Base-by-base conservation (phyloP, 1,140 invertebrate species). In the Lepeophtheirus salmonis region DNA sequence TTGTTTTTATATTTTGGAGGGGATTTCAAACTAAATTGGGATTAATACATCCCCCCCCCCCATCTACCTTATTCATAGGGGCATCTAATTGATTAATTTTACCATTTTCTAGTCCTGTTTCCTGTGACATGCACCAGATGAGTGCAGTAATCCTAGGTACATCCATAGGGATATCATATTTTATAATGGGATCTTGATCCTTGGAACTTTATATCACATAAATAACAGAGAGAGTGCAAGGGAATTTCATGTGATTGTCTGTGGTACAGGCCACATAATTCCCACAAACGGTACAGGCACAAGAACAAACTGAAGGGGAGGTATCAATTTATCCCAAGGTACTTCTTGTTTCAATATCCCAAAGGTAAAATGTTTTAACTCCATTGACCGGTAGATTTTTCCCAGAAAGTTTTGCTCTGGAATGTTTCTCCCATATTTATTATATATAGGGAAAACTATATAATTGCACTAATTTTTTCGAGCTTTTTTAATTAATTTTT, bases 181-280 rank as follows among this genome's bases (percentile, higher is more conserved):
- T 75, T 53, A 79, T 70, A 62, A 82, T 79, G 0, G 79, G 79
- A 54, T 77, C 72, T 12, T 77, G 74, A 55, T 61, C 61, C 26
- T n/a, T 63, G 18, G 56, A 63, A 64, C 24, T 71, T 71, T 86
- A 54, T 4, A 63, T 64, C 18, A 71, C 64, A 67, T 78, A 77
- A 63, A 71, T 72, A 48, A 96, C 80, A 64, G 82, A 82, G 56
- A 97, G 83, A 73, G 92, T 88, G 71, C 89, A 94, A 60, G 80
- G 80, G 64, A 89, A 81, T 61, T 83, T 82, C 81, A 94, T 86
- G 59, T 86, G 82, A 69, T 83, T 85, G 68, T 97, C 92, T 49
- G 91, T 97, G 0, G 88, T 83, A 70, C 88, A 96, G 17, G 88
- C 85, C 56, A 90, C 82, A 67, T 89, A 79, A 68, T 90, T 87